Evolutionary conservation across 2,113 vertebrate genomes (phyloP).

Genomic region (Erythrolamprus reginae): DNA sequence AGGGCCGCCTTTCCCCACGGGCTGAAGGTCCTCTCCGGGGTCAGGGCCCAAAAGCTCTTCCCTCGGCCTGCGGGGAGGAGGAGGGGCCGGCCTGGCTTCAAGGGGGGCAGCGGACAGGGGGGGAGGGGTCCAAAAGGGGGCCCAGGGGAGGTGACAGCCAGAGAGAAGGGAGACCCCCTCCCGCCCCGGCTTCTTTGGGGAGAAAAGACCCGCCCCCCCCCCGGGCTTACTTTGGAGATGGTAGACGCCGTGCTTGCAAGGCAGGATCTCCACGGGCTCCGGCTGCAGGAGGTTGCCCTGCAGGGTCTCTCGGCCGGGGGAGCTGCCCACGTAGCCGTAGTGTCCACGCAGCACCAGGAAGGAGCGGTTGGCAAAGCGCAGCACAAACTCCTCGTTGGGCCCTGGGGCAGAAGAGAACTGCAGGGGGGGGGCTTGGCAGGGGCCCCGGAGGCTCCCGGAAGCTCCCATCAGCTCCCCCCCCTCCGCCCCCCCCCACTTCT

Average conservation of each 20-base stretch:
- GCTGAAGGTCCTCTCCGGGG: slow-evolving; percentile 51
- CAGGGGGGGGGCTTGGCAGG: too few species aligned
- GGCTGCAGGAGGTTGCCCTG: slow-evolving; percentile 54
- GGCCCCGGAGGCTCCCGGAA: neutral
- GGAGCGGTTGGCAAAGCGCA: slow-evolving; percentile 56
- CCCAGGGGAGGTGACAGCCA: neutral
- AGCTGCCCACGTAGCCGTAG: slow-evolving; percentile 58
- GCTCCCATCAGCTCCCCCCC: neutral
- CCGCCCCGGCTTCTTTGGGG: neutral
- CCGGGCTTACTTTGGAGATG: slow-evolving; percentile 62
- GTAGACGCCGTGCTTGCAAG: slow-evolving; percentile 55
- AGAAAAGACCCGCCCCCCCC: neutral
- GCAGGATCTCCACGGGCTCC: slow-evolving; percentile 53
- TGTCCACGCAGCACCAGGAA: slow-evolving; percentile 55
- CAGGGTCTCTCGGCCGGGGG: slow-evolving; percentile 20
- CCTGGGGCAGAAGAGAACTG: slow-evolving; percentile 29
- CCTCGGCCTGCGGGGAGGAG: slow-evolving; percentile 42
- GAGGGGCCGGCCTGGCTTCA: neutral
- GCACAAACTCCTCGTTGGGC: slow-evolving; percentile 52
- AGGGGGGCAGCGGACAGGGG: too few species aligned
- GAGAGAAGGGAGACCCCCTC: neutral
- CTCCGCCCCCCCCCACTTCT: neutral
- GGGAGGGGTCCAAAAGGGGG: neutral
- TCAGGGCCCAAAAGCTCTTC: slow-evolving; percentile 63
- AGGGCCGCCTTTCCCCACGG: slow-evolving; percentile 58